Evolutionary conservation across 1,140 invertebrate genomes (phyloP).

Genomic region (Teleogryllus occipitalis): DNA sequence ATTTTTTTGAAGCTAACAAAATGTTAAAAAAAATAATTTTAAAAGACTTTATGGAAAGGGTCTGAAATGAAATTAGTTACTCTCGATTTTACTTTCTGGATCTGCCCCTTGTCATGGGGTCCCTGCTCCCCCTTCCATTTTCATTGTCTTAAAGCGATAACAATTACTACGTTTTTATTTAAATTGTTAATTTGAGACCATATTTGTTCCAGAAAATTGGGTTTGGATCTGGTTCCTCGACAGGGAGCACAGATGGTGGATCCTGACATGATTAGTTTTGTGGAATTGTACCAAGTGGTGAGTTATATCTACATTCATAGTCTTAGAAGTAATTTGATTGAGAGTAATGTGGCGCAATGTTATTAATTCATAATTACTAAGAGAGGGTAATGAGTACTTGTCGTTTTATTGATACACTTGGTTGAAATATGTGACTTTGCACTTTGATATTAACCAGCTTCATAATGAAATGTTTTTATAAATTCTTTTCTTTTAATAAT

Average conservation of each 20-base stretch:
- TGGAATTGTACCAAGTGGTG: slow-evolving; percentile 79
- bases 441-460: neutral
- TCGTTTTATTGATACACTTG: neutral
- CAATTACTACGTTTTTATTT: no score
- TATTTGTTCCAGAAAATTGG: slow-evolving; percentile 69
- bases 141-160: no score
- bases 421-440: neutral
- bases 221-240: slow-evolving; percentile 82
- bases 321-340: neutral
- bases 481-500: slow-evolving; percentile 24
- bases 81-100: no score
- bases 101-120: no score
- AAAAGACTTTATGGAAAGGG: no score
- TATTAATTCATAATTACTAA: no score
- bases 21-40: no score
- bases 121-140: no score
- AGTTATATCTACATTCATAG: slow-evolving; percentile 21
- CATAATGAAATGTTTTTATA: neutral
- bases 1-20: no score
- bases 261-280: slow-evolving; percentile 75
- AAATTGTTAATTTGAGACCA: no score
- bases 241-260: slow-evolving; percentile 80
- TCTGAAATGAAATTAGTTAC: no score
- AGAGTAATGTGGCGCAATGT: no score
- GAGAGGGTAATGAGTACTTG: neutral